Base-by-base conservation (phyloP, 1,140 invertebrate genomes). In the Musca domestica region DNA sequence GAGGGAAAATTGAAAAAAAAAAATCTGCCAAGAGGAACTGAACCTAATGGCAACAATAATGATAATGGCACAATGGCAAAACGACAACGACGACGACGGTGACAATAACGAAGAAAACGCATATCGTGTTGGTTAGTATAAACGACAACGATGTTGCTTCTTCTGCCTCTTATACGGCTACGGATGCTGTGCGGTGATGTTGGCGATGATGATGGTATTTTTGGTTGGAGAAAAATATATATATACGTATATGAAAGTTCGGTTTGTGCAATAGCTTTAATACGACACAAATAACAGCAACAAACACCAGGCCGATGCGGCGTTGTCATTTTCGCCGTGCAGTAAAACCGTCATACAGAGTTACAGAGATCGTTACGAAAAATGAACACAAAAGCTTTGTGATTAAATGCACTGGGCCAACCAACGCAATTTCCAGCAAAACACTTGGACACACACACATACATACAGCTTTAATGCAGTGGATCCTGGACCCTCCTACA, bases 1-100 rank as follows among this genome's bases (percentile, higher is more conserved):
- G 63, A 34, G 23, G 23, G 14, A 58, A 17, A 27, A 25, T 23
- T 25, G 27, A 34, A 61, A 34, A 58, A 34, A 61, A 34, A 20
- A 61, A 41, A 41, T 5, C 34, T 12, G 10, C 4, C 34, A 41
- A 41, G 34, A 41, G 34, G 34, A 61, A 20, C 54, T 49, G 47
- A 65, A 67, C 74, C 73, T 78, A 78, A 78, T 75, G 71, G 72
- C 75, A 71, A 74, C 74, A 72, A 78, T 78, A 78, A 78, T 73
- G 77, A 76, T 72, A 73, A 76, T 79, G 69, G 67, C 69, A 70
- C 27, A 22, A 48, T 23, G 48, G 47, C 23, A 51, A 51, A 66
- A 58, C 58, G 58, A 46, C n/a, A n/a, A n/a, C 64, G 23, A 34
- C 64, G 47, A 61, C 19, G 46, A 14, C 46, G 34, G 19, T 23